Base-by-base conservation (phyloP, 2,888 invertebrate genomes). In the Sussaba pulchella region DNA sequence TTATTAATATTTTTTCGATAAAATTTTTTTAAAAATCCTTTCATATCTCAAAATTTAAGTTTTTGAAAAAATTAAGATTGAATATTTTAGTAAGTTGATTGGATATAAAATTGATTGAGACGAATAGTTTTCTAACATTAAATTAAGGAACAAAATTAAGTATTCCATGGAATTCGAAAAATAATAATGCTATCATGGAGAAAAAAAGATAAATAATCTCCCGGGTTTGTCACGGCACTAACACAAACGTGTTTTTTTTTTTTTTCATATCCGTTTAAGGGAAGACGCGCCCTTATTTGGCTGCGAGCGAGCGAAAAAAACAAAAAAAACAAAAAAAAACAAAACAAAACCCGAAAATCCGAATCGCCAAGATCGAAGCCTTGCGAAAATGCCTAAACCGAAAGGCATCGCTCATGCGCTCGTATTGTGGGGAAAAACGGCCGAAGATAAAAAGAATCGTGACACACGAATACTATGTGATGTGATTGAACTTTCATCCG, bases 261-360 rank as follows among this genome's bases (percentile, higher is more conserved):
- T 54, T 61, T 72, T 72, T 47, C 72, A 72, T 72, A 72, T 72
- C 41, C 72, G 63, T 50, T 72, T 63, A 52, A 39, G 63, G 63
- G 39, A 43, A 47, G 59, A 47, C 50, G 63, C 63, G 63, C 63
- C 72, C 63, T 52, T 24, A 72, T 63, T 72, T 72, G 72, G 63
- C 72, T 63, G 72, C 72, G 63, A 72, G 52, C 43, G 41, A 31
- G 12, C 39, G 14, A 36, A 39, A 72, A 61, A 50, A 41, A 52
- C 2, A 31, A 31, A 9, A 39, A 14, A 31, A 31, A 6, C 2
- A 31, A 31, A 31, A 31, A 5, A 31, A 31, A 31, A 5, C 6
- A 31, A 31, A 5, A 31, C 2, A 31, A 6, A 31, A 31, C 2
- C 2, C 14, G 31, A 67, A 9, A 52, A 14, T 26, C 45, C 26